These are phyloP conservation scores for Sarotherodon lohbergeri DNA, from an alignment of 2,113 vertebrate genomes.

Conservation along the genomic window DNA sequence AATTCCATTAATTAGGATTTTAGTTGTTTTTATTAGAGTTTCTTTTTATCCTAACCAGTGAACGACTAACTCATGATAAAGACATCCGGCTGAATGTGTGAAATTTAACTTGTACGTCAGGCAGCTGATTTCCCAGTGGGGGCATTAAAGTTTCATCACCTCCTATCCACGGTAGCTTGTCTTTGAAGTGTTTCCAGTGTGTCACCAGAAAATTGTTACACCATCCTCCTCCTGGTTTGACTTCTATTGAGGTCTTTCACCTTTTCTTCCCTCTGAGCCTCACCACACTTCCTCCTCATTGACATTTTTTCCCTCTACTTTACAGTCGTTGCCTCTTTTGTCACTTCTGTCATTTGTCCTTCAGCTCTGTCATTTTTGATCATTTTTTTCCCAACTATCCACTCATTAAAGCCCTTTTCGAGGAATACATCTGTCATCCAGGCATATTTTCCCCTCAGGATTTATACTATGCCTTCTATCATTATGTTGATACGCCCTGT, in stretches of 20 bases:
- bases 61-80: background rate
- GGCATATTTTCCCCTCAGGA: background rate
- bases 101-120: background rate
- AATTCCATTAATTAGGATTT: background rate
- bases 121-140: background rate
- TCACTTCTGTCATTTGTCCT: background rate
- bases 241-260: background rate
- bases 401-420: background rate
- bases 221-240: no score
- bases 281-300: background rate
- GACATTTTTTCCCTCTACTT: background rate
- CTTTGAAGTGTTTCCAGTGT: background rate
- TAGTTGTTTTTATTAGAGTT: no score
- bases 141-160: background rate
- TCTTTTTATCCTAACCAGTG: background rate
- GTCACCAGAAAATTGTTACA: background rate
- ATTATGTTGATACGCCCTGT: background rate
- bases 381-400: background rate
- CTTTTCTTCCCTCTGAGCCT: background rate
- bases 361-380: background rate
- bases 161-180: background rate
- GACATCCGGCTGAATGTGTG: background rate
- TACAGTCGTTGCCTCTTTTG: background rate
- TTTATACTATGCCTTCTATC: background rate
- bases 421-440: background rate